Base-by-base conservation (phyloP, 2,797 vertebrate genomes). In the Tapera naevia region DNA sequence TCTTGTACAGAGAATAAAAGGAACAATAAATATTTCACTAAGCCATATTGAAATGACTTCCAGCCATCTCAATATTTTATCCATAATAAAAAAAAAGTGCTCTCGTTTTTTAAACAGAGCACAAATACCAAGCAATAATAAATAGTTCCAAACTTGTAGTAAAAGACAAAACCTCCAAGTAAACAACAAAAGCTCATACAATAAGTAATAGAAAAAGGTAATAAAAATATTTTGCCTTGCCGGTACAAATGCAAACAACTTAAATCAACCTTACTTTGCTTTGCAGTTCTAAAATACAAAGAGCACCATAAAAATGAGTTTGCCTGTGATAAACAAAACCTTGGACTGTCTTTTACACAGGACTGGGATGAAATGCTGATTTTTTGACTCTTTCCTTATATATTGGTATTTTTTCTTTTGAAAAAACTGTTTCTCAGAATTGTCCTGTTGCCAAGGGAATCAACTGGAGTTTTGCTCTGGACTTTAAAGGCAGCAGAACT, bases 1-100 rank as follows among this genome's bases (percentile, higher is more conserved):
- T 98, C 98, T 98, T 97, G 97, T 98, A 98, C 98, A 98, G 98
- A 98, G 97, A 98, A 98, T 97, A 97, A 98, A 98, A 98, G 97
- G 97, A 98, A 98, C 98, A 98, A 98, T 98, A 98, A 98, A 98
- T 98, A 98, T 98, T 98, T 98, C 97, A 98, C 98, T 98, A 98
- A 98, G 97, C 98, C 97, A 97, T 98, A 97, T 97, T 98, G 98
- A 98, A 98, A 98, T 98, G 98, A 98, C 98, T 96, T 97, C 97
- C 95, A 96, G 98, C 97, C 98, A 98, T 98, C 97, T 98, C 98
- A 98, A 98, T 97, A 98, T 98, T 98, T 98, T 98, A 98, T 98
- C 98, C 97, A 98, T 98, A 97, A 98, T 98, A 98, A 97, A 98
- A 97, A 97, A 97, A 98, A 98, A 95, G 97, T 97, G 98, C 97